Conservation (phyloP, 2,113 vertebrate species). For the Gobiocypris rarus region DNA sequence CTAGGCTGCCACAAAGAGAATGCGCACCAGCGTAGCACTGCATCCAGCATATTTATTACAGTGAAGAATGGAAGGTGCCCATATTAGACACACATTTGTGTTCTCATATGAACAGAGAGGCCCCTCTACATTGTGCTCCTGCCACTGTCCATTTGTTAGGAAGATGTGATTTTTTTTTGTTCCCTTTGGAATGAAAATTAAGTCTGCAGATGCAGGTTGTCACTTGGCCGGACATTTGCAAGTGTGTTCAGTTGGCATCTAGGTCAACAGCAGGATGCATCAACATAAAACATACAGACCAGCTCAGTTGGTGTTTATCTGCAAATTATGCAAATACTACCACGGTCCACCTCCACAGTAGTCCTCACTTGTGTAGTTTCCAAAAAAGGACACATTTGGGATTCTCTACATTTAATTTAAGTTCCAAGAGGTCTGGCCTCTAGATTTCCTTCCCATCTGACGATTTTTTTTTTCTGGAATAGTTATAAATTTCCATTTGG, state of each 20-base stretch:
- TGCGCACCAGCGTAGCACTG: slow-evolving; percentile 42
- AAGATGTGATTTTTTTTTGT: slow-evolving; percentile 46
- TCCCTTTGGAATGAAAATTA: slow-evolving; percentile 33
- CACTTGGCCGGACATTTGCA: not conserved
- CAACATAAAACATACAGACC: slow-evolving; percentile 36
- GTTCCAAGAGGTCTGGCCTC: too few species aligned
- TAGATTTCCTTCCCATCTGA: too few species aligned
- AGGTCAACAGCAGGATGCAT: slow-evolving; percentile 32
- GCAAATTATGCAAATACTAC: slow-evolving; percentile 35
- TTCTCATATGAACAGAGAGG: slow-evolving; percentile 51
- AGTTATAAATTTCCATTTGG: too few species aligned
- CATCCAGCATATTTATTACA: slow-evolving; percentile 61
- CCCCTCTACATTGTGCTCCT: slow-evolving; percentile 49
- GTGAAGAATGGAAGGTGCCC: slow-evolving; percentile 53
- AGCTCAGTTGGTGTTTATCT: slow-evolving; percentile 31
- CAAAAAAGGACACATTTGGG: not conserved
- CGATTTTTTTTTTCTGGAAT: too few species aligned
- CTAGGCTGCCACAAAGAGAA: slow-evolving; percentile 50
- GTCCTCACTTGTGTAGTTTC: not conserved
- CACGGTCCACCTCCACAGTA: not conserved
- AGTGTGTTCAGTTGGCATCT: slow-evolving; percentile 22
- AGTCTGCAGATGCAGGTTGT: slow-evolving; percentile 17
- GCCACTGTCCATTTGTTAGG: slow-evolving; percentile 49
- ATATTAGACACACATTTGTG: slow-evolving; percentile 56
- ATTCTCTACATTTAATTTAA: not conserved